A percentile compares a stretch with the other conserved stretches of the same genome.
Conservation (phyloP, 2,113 vertebrate species). For the Pseudolaguvia tuberculata region DNA sequence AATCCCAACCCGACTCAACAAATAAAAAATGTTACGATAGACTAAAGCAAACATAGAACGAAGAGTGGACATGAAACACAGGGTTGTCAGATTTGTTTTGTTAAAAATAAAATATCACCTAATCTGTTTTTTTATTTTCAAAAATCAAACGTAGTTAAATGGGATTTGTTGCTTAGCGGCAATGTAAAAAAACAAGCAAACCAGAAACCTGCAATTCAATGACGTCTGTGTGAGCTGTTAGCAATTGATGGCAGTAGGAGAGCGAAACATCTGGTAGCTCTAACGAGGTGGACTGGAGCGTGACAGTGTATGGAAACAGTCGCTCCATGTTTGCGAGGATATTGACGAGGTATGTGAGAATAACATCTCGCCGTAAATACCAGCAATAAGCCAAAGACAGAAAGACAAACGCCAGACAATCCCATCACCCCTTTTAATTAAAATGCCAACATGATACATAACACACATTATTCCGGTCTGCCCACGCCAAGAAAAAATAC, state of each 20-base stretch:
- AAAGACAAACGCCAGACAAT: constrained; percentile 31
- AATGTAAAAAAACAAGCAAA: neutral
- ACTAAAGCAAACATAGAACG: neutral
- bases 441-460: constrained; percentile 44
- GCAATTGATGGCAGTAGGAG: neutral
- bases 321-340: constrained; percentile 13
- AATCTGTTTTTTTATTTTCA: too few relatives aligned
- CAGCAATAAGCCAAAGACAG: constrained; percentile 25
- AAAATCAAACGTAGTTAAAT: neutral
- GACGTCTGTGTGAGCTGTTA: neutral
- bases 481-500: neutral
- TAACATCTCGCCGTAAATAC: constrained; percentile 31
- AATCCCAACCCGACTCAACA: constrained; percentile 37
- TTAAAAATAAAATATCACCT: neutral
- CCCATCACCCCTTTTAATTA: constrained; percentile 47
- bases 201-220: neutral
- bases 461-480: constrained; percentile 20
- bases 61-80: neutral
- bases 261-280: constrained; percentile 6
- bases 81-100: neutral
- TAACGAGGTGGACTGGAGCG: neutral
- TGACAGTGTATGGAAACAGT: constrained; percentile 25
- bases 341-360: constrained; percentile 34
- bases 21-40: too few relatives aligned
- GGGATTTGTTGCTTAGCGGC: neutral